These are phyloP conservation scores for Hylyphantes graminicola DNA, from an alignment of 1,140 invertebrate species.

Conservation along the genomic window DNA sequence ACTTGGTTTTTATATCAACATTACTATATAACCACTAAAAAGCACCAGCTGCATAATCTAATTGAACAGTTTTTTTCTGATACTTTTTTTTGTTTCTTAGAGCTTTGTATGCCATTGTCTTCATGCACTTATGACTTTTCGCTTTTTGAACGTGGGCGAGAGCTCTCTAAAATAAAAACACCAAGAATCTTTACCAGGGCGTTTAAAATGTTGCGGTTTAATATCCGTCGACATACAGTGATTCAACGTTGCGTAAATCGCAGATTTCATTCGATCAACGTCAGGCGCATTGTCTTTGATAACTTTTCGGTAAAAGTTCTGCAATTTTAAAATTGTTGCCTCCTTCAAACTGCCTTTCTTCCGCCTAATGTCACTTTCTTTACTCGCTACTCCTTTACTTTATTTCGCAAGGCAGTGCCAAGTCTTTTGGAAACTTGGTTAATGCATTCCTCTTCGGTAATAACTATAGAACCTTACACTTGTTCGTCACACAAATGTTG, in stretches of 20 bases:
- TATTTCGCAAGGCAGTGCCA: not conserved
- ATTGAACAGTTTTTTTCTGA: no score
- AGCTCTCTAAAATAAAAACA: conserved; percentile 2
- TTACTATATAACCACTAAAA: no score
- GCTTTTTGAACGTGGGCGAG: not conserved
- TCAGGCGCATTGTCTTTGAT: conserved; percentile 1
- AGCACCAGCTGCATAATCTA: no score
- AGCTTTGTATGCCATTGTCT: no score
- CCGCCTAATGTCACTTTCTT: not conserved
- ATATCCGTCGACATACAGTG: not conserved
- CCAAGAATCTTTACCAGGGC: not conserved
- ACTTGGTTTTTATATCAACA: no score
- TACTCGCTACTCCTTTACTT: not conserved
- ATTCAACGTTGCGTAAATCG: not conserved
- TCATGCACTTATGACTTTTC: not conserved
- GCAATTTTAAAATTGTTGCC: not conserved
- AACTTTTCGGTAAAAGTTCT: not conserved
- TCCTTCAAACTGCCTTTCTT: not conserved
- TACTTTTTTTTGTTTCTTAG: no score
- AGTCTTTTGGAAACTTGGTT: not conserved
- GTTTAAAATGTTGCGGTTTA: not conserved
- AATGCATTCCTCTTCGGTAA: no score
- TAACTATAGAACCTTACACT: not conserved
- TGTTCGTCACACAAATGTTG: not conserved
- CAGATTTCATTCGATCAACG: not conserved